These are phyloP conservation scores for Criorhina ranunculi DNA, from an alignment of 2,888 invertebrate genomes.

Conservation along the genomic window DNA sequence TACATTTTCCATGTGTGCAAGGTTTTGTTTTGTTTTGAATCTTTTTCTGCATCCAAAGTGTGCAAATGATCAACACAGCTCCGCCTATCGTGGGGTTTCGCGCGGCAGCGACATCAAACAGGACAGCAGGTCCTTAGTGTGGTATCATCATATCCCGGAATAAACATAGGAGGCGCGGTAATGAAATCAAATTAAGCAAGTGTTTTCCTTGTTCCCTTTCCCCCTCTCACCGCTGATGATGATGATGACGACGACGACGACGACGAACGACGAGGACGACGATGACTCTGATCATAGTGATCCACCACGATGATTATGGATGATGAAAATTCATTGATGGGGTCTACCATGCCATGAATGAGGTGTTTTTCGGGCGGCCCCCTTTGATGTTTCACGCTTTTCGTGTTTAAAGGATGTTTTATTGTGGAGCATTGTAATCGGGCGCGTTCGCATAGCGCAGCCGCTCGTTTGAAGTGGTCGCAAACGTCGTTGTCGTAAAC, in stretches of 20 bases:
- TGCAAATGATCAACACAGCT: constrained; percentile 77
- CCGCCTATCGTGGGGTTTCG: constrained; percentile 58
- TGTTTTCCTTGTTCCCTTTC: constrained; percentile 76
- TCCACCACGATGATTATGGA: constrained; percentile 73
- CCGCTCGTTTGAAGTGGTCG: constrained; percentile 71
- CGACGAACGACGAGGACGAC: constrained; percentile 40
- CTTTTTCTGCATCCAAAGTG: constrained; percentile 65
- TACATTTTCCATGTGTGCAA: constrained; percentile 50
- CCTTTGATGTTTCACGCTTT: constrained; percentile 75
- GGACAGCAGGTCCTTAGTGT: constrained; percentile 71
- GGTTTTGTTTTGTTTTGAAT: constrained; percentile 37
- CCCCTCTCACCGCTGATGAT: constrained; percentile 31
- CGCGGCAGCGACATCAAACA: constrained; percentile 40
- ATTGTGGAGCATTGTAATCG: constrained; percentile 70
- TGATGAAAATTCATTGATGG: constrained; percentile 77
- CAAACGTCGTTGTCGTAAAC: constrained; percentile 72
- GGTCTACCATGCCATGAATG: constrained; percentile 65
- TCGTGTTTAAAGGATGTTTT: constrained; percentile 76
- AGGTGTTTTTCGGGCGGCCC: constrained; percentile 69
- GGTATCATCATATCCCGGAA: constrained; percentile 54
- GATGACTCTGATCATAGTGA: constrained; percentile 71
- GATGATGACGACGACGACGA: constrained; percentile 37
- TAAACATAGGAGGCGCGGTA: constrained; percentile 81
- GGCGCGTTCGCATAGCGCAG: constrained; percentile 30
- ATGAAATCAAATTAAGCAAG: constrained; percentile 85